phyloP scores from a whole-genome alignment of 2,888 invertebrate species.

The Spisula subtruncata region DNA sequence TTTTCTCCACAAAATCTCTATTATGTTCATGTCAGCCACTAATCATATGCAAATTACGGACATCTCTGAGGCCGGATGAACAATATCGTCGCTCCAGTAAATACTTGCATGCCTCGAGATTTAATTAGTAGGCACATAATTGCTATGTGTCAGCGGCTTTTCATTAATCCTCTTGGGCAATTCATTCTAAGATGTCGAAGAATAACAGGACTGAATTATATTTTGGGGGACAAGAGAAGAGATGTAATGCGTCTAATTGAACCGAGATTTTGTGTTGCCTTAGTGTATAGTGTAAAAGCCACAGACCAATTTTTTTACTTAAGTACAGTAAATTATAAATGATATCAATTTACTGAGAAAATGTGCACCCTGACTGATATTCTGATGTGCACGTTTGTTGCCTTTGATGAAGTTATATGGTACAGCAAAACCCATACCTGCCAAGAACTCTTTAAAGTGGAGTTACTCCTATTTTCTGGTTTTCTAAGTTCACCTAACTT shows the following conservation, averaged over 20 bases:
- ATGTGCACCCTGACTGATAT: not conserved
- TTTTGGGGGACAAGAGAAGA: conserved; percentile 68
- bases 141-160: conserved; percentile 71
- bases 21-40: conserved; percentile 67
- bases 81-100: conserved; percentile 66
- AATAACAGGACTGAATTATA: conserved; percentile 71
- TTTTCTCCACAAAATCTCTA: conserved; percentile 35
- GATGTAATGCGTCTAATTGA: conserved; percentile 65
- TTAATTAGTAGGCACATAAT: conserved; percentile 73
- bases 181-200: conserved; percentile 60
- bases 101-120: conserved; percentile 73
- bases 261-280: conserved; percentile 43
- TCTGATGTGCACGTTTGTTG: no score
- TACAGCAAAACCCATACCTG: no score
- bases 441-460: no score
- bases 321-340: not conserved
- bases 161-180: conserved; percentile 71
- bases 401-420: no score
- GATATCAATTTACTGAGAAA: conserved; percentile 7
- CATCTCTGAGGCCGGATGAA: conserved; percentile 65
- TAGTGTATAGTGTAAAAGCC: not conserved
- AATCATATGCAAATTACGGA: conserved; percentile 73
- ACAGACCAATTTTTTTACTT: conserved; percentile 7
- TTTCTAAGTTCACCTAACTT: no score
- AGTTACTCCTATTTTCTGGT: no score